Evolutionary conservation across 1,140 invertebrate genomes (phyloP), one percentile per base, ranked within the genome.

Genomic region (Phthorimaea operculella): DNA sequence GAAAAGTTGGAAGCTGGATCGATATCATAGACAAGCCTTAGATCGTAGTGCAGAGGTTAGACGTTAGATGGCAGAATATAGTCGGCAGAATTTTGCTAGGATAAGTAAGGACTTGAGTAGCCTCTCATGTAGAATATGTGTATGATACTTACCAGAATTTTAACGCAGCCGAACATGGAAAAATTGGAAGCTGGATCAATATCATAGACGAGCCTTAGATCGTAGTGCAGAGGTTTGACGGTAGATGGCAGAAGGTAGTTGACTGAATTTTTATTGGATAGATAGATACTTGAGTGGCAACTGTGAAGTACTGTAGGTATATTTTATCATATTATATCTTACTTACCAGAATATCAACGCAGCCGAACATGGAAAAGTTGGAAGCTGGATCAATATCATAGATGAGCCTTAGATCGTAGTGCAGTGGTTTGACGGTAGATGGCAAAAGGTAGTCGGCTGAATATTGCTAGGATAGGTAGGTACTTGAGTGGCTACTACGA

Each of bases 191-290:
- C 66, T 12, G 90, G 86, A 51, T 89, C 87, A 4, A 91, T 68
- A 64, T 89, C 82, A 4, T 89, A 89, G 1, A 87, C 59, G 1
- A 94, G 80, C 12, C 86, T 79, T 9, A 94, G 62, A 53, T 88
- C 87, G 65, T 94, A 95, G 71, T 92, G 89, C 9, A 79, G 71
- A 0, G 93, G 93, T 4, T 83, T 70, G 14, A 94, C 80, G 62
- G 87, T 82, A 2, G 74, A 86, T 0, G 92, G 91, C 21, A 94
- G 83, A 21, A 91, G 85, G 73, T 92, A 73, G 50, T n/a, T n/a
- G n/a, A n/a, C n/a, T n/a, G n/a, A n/a, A n/a, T n/a, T n/a, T n/a
- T n/a, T n/a, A n/a, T n/a, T n/a, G n/a, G n/a, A n/a, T n/a, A n/a
- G n/a, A n/a, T n/a, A n/a, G n/a, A n/a, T n/a, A n/a, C n/a, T n/a